Percentiles rank a stretch among this genome's conserved stretches.
Conservation (phyloP, 2,113 vertebrate genomes). For the Hippocampus barbouri region DNA sequence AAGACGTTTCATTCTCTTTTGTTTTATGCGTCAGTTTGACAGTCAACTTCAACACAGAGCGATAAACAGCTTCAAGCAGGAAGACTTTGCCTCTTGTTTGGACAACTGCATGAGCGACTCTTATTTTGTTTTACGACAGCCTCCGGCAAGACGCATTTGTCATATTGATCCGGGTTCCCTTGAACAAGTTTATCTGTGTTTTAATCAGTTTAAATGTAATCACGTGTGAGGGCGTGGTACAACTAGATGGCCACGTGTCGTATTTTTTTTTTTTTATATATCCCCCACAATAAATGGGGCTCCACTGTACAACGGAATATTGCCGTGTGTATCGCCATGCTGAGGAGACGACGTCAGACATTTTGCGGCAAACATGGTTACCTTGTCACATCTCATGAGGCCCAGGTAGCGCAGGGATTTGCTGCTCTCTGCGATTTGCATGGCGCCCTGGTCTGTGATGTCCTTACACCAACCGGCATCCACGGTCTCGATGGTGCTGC, state of each 20-base stretch:
- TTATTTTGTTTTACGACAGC: too few relatives aligned
- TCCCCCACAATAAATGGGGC: background rate
- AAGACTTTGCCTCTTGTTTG: too few relatives aligned
- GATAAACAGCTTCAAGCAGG: too few relatives aligned
- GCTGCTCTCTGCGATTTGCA: slow-evolving; percentile 93
- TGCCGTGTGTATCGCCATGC: background rate
- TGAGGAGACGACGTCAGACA: slow-evolving; percentile 14
- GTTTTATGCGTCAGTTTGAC: too few relatives aligned
- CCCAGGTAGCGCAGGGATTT: slow-evolving; percentile 95
- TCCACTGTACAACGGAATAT: background rate
- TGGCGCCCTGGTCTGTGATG: slow-evolving; percentile 95
- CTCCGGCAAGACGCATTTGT: too few relatives aligned
- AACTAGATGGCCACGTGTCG: background rate
- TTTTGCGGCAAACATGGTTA: slow-evolving; percentile 61
- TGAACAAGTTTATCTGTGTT: too few relatives aligned
- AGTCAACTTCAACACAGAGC: too few relatives aligned
- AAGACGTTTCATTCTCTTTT: background rate
- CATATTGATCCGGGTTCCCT: too few relatives aligned
- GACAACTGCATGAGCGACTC: too few relatives aligned
- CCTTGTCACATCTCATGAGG: slow-evolving; percentile 98
- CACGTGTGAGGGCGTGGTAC: too few relatives aligned
- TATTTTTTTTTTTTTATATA: background rate
- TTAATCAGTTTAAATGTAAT: too few relatives aligned
- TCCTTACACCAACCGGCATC: slow-evolving; percentile 99
- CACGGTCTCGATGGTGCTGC: slow-evolving; percentile 94